Base-by-base conservation (phyloP, 1,140 invertebrate species). In the Lasaia peninsularis region DNA sequence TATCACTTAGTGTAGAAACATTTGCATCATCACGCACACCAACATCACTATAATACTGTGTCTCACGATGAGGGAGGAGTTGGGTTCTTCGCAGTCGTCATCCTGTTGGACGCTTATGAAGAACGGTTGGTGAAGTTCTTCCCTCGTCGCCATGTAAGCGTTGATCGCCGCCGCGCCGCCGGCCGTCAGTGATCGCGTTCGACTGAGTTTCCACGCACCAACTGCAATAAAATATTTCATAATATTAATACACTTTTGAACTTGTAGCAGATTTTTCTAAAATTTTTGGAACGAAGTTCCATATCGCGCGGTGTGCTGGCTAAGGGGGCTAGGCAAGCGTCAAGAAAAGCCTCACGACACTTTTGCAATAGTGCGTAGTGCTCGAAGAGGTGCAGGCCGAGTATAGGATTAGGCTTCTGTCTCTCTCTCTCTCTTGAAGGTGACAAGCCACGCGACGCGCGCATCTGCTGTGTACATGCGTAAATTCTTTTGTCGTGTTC, bases 51-150 rank as follows among this genome's bases (percentile, higher is more conserved):
- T 63, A 63, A 67, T 74, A 75, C 83, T 84, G 71, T 75, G 80
- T 56, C 67, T 75, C 32, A 74, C 52, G 21, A 80, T 49, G 8
- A 67, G 50, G 0, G 73, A 69, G 0, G 79, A 78, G 52, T 62
- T 78, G 0, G 83, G 83, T 51, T 81, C 79, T 11, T 62, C 56
- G 34, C 83, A 86, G 6, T 80, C 63, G 2, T 78, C 71, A 16
- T 58, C 62, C 9, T 86, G 80, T 20, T 51, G 57, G 1, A 83
- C 72, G 2, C 7, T 34, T 2, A 61, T 14, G 54, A 69, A 69
- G 21, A 60, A 70, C 2, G 51, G 50, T 10, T 67, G 58, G 37
- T 66, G 28, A 2, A 71, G 52, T 52, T 65, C 66, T 18, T 56
- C 18, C 32, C 63, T 44, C 2, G 31, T 53, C 6, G 14, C 32